Conservation (phyloP, 2,888 invertebrate genomes). For the Tetrapedia diversipes region DNA sequence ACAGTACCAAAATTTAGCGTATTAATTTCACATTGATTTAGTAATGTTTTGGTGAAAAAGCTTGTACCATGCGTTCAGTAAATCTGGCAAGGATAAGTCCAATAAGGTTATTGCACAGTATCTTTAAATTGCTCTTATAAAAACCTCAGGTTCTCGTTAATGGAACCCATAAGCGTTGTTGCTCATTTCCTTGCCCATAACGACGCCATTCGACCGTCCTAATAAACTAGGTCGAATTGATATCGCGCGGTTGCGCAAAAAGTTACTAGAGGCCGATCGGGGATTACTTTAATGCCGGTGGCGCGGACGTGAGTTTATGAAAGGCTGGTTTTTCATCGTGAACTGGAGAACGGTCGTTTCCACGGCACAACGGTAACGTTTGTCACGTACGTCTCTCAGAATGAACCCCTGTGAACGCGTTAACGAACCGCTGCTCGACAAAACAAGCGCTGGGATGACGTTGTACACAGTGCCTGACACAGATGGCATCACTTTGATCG, state of each 20-base stretch:
- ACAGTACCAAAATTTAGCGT: too few species aligned
- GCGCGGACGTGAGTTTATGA: constrained; percentile 52
- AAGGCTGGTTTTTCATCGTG: constrained; percentile 51
- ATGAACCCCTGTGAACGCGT: constrained; percentile 46
- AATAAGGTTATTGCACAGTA: too few species aligned
- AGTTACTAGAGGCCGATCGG: constrained; percentile 47
- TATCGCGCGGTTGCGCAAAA: constrained; percentile 61
- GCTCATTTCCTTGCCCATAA: constrained; percentile 26
- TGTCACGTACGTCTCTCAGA: constrained; percentile 65
- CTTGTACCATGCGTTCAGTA: too few species aligned
- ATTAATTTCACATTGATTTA: too few species aligned
- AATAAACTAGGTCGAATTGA: constrained; percentile 58
- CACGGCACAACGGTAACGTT: constrained; percentile 68
- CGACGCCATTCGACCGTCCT: constrained; percentile 28
- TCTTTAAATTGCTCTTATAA: constrained; percentile 42
- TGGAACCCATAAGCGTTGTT: constrained; percentile 51
- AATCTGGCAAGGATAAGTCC: too few species aligned
- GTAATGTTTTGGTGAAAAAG: too few species aligned
- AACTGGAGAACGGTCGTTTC: constrained; percentile 67
- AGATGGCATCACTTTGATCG: constrained; percentile 58
- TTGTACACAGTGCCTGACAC: constrained; percentile 51
- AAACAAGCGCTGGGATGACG: constrained; percentile 52
- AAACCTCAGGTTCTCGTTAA: constrained; percentile 49
- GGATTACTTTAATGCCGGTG: constrained; percentile 33
- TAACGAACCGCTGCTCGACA: constrained; percentile 54